Percentiles rank a stretch among this genome's conserved stretches.
Conservation (phyloP, 2,797 vertebrate genomes). For the Hylomyscus alleni region DNA sequence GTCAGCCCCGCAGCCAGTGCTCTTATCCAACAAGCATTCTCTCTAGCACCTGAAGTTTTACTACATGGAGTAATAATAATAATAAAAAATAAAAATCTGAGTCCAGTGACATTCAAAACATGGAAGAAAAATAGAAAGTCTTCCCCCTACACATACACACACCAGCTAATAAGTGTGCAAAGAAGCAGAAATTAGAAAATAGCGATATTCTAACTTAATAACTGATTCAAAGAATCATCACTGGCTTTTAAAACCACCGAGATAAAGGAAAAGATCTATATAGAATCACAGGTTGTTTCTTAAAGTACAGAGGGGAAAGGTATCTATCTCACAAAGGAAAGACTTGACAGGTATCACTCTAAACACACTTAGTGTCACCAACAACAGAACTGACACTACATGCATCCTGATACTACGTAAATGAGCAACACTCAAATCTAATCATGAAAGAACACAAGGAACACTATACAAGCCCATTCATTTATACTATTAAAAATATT, state of each 20-base stretch:
- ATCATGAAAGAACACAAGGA: constrained; percentile 47
- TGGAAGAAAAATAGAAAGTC: constrained; percentile 29
- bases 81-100: constrained; percentile 4
- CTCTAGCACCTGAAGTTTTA: constrained; percentile 18
- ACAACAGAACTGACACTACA: not conserved
- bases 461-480: constrained; percentile 41
- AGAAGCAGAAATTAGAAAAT: constrained; percentile 30
- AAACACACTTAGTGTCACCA: constrained; percentile 10
- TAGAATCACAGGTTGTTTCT: not conserved
- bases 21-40: not conserved
- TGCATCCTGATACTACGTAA: not conserved
- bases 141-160: not conserved
- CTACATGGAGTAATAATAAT: not conserved
- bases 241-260: not conserved
- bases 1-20: not conserved
- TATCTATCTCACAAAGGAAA: not conserved
- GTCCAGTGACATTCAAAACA: constrained; percentile 44
- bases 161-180: not conserved
- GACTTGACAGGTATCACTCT: not conserved
- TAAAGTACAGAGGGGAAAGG: constrained; percentile 7
- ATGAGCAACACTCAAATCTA: constrained; percentile 42
- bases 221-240: not conserved
- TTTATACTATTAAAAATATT: not conserved
- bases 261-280: not conserved
- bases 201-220: not conserved